Evolutionary conservation across 2,888 invertebrate species (phyloP), one percentile per base, ranked within the genome.

Genomic region (Pharmacophagus antenor): DNA sequence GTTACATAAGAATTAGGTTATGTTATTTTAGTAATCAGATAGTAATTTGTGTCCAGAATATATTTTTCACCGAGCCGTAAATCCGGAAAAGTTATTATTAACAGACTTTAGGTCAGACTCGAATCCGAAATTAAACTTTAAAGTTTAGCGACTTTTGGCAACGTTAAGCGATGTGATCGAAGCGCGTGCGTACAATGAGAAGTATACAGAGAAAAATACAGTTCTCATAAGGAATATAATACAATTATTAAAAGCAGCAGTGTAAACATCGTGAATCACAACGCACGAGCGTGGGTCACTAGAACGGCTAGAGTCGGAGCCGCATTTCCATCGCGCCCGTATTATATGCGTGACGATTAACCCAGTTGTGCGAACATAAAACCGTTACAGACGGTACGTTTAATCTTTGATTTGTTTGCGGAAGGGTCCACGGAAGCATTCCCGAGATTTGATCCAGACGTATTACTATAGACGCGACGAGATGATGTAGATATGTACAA

Each of bases 291-390:
- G 63, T 75, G 68, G 84, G 84, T 85, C 79, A 82, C 80, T 76
- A 69, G 84, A 77, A 66, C 79, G 70, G 64, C 71, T 66, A 67
- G 72, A 67, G 65, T 67, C 67, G 41, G 31, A 56, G 49, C 37
- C 68, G 49, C 65, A 46, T 76, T 76, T 72, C 72, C 74, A 70
- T 71, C 70, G 72, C 68, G 72, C 71, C 70, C 68, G 70, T 74
- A 77, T 77, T 72, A 82, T 80, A 81, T 81, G 79, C 68, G 70
- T 67, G 69, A 67, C 75, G 71, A 83, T 88, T 88, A 85, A 88
- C 88, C 88, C 68, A 85, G 69, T 77, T 88, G 74, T 65, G 58
- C 42, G 67, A 68, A 68, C 73, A 72, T 80, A 75, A 84, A 79
- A 69, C 69, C 65, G 59, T 64, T 71, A 67, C 72, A 72, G 65